Percentiles rank a stretch among this genome's conserved stretches.
phyloP scores from a whole-genome alignment of 2,888 invertebrate species.

The Ichneumoninae sp. region DNA sequence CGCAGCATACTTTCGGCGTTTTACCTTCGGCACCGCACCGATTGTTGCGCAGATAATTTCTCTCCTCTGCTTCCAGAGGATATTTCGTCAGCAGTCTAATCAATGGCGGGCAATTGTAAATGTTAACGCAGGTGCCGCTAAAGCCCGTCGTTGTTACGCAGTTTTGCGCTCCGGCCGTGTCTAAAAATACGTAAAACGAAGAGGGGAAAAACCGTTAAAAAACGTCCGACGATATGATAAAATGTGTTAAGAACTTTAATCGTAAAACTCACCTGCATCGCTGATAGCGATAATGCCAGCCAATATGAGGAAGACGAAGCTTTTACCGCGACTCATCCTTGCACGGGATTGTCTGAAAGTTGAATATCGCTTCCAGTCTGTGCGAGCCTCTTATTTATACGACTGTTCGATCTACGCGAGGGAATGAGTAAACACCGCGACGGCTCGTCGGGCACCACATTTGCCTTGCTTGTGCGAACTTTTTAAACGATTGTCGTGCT shows the following conservation, averaged over 20 bases:
- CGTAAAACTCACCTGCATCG: slow-evolving; percentile 43
- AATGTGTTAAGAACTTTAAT: background rate
- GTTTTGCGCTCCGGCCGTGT: background rate
- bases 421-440: slow-evolving; percentile 38
- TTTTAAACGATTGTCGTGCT: background rate
- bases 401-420: slow-evolving; percentile 16
- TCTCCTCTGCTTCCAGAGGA: slow-evolving; percentile 46
- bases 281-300: slow-evolving; percentile 19
- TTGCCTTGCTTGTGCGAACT: background rate
- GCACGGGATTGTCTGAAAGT: slow-evolving; percentile 45
- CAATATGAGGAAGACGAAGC: slow-evolving; percentile 17
- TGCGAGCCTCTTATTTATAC: slow-evolving; percentile 54
- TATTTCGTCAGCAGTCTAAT: slow-evolving; percentile 47
- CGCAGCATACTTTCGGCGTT: slow-evolving; percentile 65
- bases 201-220: background rate
- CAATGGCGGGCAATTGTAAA: slow-evolving; percentile 55
- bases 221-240: background rate
- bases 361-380: slow-evolving; percentile 43
- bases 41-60: slow-evolving; percentile 51
- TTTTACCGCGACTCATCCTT: slow-evolving; percentile 41
- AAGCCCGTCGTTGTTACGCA: slow-evolving; percentile 66
- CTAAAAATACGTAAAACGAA: slow-evolving; percentile 7
- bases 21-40: slow-evolving; percentile 44
- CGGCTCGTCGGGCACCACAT: background rate
- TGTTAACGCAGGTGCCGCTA: slow-evolving; percentile 58